phyloP scores from a whole-genome alignment of 2,113 vertebrate species.

The Ctenomys sociabilis region DNA sequence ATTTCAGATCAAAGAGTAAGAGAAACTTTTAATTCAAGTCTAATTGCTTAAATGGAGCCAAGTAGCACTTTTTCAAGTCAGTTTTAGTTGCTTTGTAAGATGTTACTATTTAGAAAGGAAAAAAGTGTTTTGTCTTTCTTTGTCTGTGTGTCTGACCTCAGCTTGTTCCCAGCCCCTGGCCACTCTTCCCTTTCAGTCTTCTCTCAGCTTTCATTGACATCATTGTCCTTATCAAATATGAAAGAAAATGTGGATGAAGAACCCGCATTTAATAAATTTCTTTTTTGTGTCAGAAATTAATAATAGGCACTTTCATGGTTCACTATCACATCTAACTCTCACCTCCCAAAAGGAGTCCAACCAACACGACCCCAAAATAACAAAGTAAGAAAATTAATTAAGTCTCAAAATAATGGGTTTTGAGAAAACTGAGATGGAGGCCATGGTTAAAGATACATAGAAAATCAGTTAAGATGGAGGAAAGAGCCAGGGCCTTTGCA shows the following conservation, averaged over 20 bases:
- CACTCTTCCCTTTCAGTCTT: not conserved
- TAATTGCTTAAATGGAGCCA: not conserved
- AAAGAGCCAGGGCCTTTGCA: not conserved
- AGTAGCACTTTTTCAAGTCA: not conserved
- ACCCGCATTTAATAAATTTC: not conserved
- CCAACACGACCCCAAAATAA: not conserved
- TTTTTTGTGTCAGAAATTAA: not conserved
- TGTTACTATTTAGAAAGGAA: not conserved
- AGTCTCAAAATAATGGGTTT: not conserved
- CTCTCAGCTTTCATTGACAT: not conserved
- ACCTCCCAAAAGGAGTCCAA: not conserved
- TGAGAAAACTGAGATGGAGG: not conserved
- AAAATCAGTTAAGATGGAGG: not conserved
- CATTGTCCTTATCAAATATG: not conserved
- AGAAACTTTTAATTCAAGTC: slow-evolving; percentile 14
- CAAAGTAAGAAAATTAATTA: not conserved
- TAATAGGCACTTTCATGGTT: not conserved
- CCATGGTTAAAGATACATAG: not conserved
- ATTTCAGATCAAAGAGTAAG: not conserved
- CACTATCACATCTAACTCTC: not conserved
- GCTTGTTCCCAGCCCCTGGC: not conserved
- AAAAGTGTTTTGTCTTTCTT: not conserved
- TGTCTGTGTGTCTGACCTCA: not conserved
- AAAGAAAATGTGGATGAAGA: not conserved
- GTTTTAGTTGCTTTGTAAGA: not conserved